phyloP scores from a whole-genome alignment of 2,888 invertebrate genomes.

The Caenorhabditis panamensis region DNA sequence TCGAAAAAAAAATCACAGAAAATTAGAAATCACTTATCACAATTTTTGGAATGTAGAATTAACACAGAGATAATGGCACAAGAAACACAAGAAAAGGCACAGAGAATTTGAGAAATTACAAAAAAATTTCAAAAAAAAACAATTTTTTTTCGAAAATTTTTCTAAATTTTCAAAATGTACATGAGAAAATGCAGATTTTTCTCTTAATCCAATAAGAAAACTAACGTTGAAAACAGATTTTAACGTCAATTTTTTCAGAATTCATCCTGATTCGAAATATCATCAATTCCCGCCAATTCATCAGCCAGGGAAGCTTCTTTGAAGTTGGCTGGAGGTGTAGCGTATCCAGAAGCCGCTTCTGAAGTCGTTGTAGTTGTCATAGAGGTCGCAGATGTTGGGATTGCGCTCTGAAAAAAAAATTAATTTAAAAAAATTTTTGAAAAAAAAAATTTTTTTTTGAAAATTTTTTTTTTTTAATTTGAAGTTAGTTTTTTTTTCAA shows the following conservation, averaged over 20 bases:
- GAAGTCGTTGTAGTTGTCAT: slow-evolving; percentile 47
- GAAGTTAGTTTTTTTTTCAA: too few species aligned
- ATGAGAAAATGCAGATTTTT: too few species aligned
- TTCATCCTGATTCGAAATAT: neutral
- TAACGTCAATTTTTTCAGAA: neutral
- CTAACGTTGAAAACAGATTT: neutral
- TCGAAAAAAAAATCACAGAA: neutral
- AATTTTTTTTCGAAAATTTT: slow-evolving; percentile 5
- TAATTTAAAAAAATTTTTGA: neutral
- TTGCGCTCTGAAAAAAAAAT: slow-evolving; percentile 33
- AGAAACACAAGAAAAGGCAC: neutral
- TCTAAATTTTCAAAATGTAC: too few species aligned
- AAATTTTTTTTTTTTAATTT: too few species aligned
- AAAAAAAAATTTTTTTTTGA: neutral
- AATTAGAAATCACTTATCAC: neutral
- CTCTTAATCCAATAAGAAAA: too few species aligned
- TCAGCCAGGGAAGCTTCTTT: slow-evolving; percentile 42
- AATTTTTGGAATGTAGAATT: neutral
- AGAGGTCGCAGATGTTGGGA: slow-evolving; percentile 24
- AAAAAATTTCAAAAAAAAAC: neutral
- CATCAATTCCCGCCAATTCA: slow-evolving; percentile 44
- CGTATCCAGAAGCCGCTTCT: slow-evolving; percentile 52
- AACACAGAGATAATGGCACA: neutral
- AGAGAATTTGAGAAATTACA: neutral
- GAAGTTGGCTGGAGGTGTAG: slow-evolving; percentile 67